Percentiles rank a stretch among this genome's conserved stretches.
These are phyloP conservation scores for Machimus atricapillus DNA, from an alignment of 2,888 invertebrate species.

Conservation along the genomic window DNA sequence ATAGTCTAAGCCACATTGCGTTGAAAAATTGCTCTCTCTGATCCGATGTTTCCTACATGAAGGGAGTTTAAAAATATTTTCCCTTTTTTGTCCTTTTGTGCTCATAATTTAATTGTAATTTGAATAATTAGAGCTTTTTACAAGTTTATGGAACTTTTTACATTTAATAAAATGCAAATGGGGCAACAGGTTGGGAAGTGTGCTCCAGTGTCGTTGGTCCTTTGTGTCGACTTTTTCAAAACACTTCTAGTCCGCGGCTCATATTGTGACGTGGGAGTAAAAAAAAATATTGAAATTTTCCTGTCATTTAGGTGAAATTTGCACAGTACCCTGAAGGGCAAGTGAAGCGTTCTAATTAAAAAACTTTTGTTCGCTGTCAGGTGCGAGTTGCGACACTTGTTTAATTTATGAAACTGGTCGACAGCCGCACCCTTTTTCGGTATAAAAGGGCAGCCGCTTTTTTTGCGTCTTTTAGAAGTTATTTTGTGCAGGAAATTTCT, in stretches of 20 bases:
- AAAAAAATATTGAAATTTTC: constrained; percentile 7
- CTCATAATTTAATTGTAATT: constrained; percentile 26
- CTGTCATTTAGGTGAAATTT: not conserved
- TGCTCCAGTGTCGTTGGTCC: not conserved
- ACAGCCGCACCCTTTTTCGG: not conserved
- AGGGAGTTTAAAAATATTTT: not conserved
- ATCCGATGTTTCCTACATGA: not conserved
- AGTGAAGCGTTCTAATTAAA: constrained; percentile 23
- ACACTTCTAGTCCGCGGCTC: not conserved
- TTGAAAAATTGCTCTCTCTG: not conserved
- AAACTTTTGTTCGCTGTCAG: constrained; percentile 20
- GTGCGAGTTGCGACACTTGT: constrained; percentile 18
- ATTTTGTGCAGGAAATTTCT: not conserved
- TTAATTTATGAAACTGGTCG: constrained; percentile 14
- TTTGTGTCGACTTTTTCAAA: not conserved
- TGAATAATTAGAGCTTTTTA: constrained; percentile 17
- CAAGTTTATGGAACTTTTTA: constrained; percentile 12
- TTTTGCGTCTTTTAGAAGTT: not conserved
- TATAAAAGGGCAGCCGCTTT: not conserved
- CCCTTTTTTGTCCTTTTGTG: not conserved
- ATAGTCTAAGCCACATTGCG: not conserved
- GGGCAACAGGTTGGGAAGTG: constrained; percentile 2
- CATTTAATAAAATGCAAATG: constrained; percentile 29
- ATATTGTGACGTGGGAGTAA: not conserved
- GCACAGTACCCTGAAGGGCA: not conserved